Evolutionary conservation across 2,888 invertebrate species (phyloP), one percentile per base, ranked within the genome.

Genomic region (Hemicrepidius hirtus): DNA sequence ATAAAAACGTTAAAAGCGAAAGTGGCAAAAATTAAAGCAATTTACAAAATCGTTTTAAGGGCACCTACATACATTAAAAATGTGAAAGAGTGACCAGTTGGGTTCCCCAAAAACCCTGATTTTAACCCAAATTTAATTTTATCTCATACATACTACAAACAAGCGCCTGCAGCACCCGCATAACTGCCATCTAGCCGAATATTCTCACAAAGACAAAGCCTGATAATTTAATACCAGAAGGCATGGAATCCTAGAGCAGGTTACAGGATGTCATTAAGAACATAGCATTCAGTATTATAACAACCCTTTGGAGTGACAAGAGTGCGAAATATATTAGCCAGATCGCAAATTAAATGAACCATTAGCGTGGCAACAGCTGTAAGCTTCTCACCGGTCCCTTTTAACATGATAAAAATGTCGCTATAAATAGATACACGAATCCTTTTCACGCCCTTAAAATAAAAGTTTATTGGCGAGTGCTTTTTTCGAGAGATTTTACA

Each of bases 351-450:
- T 55, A 57, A 66, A 66, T 44, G 44, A 57, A 32, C 55, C 55
- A 66, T 66, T 66, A 55, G 32, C 57, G 28, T 18, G 40, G 44
- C 57, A 66, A 50, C 64, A 65, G 55, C 66, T 66, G 66, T 57
- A 66, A 66, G 35, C 41, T 66, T 66, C 57, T 66, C 66, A 66
- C 55, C 41, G 28, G n/a, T 24, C 44, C 44, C 66, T 55, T 53
- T 66, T 66, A 24, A 28, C 41, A 44, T 28, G 50, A 55, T 37
- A 66, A 66, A 66, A 66, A 55, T 66, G 57, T 41, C 66, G 28
- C 55, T 66, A 55, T 66, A 66, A 57, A 57, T 66, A 57, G 65
- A 55, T 21, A 44, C 41, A 12, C 28, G 57, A 66, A 66, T 66
- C 41, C 65, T 57, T 64, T 66, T 13, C 41, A 53, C 21, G 18